Percentiles rank a stretch among this genome's conserved stretches.
phyloP scores from a whole-genome alignment of 92 coral and sea anemone species.

The Porites cylindrica region DNA sequence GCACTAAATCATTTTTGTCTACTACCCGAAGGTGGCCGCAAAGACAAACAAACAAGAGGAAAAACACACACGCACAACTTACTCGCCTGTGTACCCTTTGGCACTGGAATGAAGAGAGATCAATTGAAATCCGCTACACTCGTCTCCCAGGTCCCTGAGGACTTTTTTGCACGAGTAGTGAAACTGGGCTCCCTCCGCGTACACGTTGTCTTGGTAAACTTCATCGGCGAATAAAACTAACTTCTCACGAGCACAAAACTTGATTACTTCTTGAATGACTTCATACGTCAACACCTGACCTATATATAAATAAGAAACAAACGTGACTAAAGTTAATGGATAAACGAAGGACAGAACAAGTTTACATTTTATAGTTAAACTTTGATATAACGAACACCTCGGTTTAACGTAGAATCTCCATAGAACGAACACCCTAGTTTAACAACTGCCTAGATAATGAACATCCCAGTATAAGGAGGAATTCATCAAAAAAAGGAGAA shows the following conservation, averaged over 20 bases:
- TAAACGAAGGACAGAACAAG: not conserved
- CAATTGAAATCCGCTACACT: slow-evolving; percentile 84
- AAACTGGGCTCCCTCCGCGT: slow-evolving; percentile 90
- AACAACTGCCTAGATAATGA: no score
- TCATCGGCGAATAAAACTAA: slow-evolving; percentile 94
- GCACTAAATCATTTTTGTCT: no score
- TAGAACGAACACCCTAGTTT: no score
- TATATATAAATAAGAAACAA: not conserved
- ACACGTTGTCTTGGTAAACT: slow-evolving; percentile 94
- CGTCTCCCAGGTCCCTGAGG: slow-evolving; percentile 92
- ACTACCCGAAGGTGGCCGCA: no score
- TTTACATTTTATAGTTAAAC: no score
- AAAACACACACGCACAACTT: slow-evolving; percentile 19
- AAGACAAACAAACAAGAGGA: no score
- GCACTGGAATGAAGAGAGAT: slow-evolving; percentile 95
- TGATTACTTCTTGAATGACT: slow-evolving; percentile 85
- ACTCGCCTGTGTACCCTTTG: slow-evolving; percentile 97
- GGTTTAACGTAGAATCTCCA: no score
- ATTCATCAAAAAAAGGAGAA: no score
- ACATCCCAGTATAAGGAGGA: no score
- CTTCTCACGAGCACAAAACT: slow-evolving; percentile 89
- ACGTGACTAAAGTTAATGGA: not conserved
- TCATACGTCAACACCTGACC: slow-evolving; percentile 96
- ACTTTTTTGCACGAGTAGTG: slow-evolving; percentile 94
- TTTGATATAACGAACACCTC: no score